Percentiles rank a stretch among this genome's conserved stretches.
Conservation (phyloP, 2,888 invertebrate genomes). For the Mimachlamys varia region DNA sequence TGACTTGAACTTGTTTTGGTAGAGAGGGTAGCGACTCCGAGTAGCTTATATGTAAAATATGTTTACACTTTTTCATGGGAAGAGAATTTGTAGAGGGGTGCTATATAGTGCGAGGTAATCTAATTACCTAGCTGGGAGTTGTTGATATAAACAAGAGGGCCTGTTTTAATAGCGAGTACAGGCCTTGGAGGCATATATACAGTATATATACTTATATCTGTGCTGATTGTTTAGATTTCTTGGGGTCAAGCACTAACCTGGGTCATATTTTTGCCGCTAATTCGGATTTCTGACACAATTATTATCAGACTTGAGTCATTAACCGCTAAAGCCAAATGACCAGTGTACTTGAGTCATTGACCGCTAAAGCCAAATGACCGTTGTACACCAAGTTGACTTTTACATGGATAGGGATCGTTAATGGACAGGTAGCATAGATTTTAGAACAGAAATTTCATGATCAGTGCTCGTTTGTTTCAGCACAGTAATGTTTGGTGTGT, state of each 20-base stretch:
- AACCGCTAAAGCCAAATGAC: neutral
- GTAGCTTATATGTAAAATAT: neutral
- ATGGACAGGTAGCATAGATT: too few relatives aligned
- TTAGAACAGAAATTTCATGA: too few relatives aligned
- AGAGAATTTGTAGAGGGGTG: neutral
- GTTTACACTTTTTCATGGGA: constrained; percentile 34
- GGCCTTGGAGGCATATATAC: neutral
- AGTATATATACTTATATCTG: neutral
- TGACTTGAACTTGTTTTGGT: neutral
- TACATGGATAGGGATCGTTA: too few relatives aligned
- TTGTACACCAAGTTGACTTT: neutral
- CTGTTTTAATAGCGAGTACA: neutral
- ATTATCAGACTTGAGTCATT: neutral
- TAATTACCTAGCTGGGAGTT: neutral
- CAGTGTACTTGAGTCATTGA: neutral
- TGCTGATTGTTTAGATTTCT: neutral
- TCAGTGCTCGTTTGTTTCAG: too few relatives aligned
- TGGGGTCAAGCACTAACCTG: neutral
- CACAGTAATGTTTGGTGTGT: too few relatives aligned
- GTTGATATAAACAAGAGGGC: neutral
- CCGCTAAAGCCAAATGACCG: neutral
- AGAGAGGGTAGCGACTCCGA: neutral
- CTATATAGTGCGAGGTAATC: neutral
- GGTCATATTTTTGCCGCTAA: neutral
- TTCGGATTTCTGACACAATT: neutral